Conservation (phyloP, 2,888 invertebrate species). For the Pseudanteris insignis region DNA sequence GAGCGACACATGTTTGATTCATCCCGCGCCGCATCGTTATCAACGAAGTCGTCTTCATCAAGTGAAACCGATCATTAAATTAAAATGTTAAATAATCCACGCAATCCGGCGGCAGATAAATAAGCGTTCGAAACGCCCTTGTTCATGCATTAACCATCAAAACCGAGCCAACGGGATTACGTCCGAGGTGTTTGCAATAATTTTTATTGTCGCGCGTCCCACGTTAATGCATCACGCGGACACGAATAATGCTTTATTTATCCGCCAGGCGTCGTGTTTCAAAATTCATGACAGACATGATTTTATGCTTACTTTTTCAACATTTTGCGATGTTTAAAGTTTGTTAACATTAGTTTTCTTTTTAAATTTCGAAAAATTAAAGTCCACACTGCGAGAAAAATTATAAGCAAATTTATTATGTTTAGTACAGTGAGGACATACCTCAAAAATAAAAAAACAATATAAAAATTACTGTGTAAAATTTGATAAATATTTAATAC, state of each 20-base stretch:
- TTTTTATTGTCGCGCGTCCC: slow-evolving; percentile 28
- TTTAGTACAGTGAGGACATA: no score
- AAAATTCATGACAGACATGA: no score
- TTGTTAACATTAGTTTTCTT: no score
- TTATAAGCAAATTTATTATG: no score
- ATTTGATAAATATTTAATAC: no score
- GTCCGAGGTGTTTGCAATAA: slow-evolving; percentile 18
- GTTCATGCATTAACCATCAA: slow-evolving; percentile 18
- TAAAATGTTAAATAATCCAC: slow-evolving; percentile 15
- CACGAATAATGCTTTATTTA: slow-evolving; percentile 28
- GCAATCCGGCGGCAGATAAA: slow-evolving; percentile 12
- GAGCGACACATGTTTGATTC: slow-evolving; percentile 8
- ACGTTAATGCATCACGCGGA: slow-evolving; percentile 27
- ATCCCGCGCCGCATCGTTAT: slow-evolving; percentile 1
- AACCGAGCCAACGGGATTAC: slow-evolving; percentile 15
- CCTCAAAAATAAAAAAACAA: no score
- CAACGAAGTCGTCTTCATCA: slow-evolving; percentile 26
- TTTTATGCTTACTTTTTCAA: no score
- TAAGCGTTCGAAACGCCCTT: slow-evolving; percentile 16
- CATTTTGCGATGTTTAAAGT: no score
- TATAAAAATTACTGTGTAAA: no score
- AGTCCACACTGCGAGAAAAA: no score
- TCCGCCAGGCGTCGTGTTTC: no score
- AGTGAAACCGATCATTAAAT: slow-evolving; percentile 21
- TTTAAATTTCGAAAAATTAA: no score